Conservation (phyloP, 2,113 vertebrate genomes). For the Rhipidura dahli region DNA sequence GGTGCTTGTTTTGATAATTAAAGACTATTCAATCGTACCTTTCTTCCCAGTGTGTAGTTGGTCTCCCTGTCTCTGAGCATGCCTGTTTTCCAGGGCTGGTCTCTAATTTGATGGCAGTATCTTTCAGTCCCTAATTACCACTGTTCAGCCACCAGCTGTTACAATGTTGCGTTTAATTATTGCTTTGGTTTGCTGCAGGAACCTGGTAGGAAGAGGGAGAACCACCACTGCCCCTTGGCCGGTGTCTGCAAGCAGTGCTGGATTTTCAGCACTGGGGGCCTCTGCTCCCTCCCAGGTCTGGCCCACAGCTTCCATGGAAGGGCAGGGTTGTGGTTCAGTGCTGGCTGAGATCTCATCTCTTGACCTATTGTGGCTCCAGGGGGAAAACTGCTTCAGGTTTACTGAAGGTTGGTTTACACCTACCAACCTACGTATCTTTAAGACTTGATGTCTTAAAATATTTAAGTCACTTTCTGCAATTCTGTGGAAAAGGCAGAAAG, state of each 20-base stretch:
- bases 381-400: too few species aligned
- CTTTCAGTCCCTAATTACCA: not conserved
- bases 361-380: too few species aligned
- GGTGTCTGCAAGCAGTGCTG: not conserved
- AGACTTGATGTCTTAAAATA: not conserved
- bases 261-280: not conserved
- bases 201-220: not conserved
- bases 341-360: not conserved
- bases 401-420: not conserved
- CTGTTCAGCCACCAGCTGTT: constrained; percentile 5
- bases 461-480: not conserved
- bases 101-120: constrained; percentile 7
- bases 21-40: not conserved
- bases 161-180: not conserved
- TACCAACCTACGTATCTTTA: rapidly evolving
- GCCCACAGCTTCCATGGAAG: not conserved
- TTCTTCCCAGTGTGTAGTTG: not conserved
- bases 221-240: not conserved
- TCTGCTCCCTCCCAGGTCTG: not conserved
- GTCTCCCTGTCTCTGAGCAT: not conserved
- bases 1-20: not conserved
- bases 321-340: not conserved
- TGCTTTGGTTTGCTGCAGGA: not conserved
- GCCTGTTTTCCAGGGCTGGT: not conserved
- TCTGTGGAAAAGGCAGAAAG: not conserved